These are phyloP conservation scores for Dendrolimus kikuchii DNA, from an alignment of 1,140 invertebrate species.

Conservation along the genomic window DNA sequence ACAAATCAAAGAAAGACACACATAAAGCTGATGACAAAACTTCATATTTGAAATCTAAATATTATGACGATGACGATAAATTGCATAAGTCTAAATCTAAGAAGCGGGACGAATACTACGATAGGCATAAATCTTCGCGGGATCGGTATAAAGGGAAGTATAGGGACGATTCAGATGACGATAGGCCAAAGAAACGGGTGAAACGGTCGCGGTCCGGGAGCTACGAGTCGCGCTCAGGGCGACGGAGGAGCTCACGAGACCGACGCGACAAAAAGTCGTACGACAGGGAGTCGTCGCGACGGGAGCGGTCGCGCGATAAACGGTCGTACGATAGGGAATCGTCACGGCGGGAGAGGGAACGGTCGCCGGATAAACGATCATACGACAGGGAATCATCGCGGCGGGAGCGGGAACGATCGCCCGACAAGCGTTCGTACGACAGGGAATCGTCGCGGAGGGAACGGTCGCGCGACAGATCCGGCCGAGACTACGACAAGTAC, in stretches of 20 bases:
- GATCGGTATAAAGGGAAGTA: conserved; percentile 45
- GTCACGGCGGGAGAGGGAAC: conserved; percentile 25
- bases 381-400: conserved; percentile 38
- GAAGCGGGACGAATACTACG: conserved; percentile 39
- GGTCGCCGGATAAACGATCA: conserved; percentile 39
- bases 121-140: conserved; percentile 36
- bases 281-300: conserved; percentile 36
- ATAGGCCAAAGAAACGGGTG: conserved; percentile 39
- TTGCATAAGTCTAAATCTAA: conserved; percentile 33
- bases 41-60: conserved; percentile 35
- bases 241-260: conserved; percentile 29
- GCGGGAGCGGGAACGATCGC: conserved; percentile 28
- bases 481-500: conserved; percentile 30
- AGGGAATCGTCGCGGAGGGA: conserved; percentile 26
- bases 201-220: conserved; percentile 47
- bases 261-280: conserved; percentile 41
- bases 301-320: conserved; percentile 39
- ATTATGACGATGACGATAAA: conserved; percentile 35
- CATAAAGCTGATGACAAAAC: conserved; percentile 34
- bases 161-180: conserved; percentile 48
- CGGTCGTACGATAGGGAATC: conserved; percentile 43
- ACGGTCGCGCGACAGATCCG: conserved; percentile 9
- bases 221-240: conserved; percentile 44
- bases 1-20: conserved; percentile 26
- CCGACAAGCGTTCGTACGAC: conserved; percentile 46